Evolutionary conservation across 2,113 vertebrate species (phyloP).

Genomic region (Poicephalus gulielmi): DNA sequence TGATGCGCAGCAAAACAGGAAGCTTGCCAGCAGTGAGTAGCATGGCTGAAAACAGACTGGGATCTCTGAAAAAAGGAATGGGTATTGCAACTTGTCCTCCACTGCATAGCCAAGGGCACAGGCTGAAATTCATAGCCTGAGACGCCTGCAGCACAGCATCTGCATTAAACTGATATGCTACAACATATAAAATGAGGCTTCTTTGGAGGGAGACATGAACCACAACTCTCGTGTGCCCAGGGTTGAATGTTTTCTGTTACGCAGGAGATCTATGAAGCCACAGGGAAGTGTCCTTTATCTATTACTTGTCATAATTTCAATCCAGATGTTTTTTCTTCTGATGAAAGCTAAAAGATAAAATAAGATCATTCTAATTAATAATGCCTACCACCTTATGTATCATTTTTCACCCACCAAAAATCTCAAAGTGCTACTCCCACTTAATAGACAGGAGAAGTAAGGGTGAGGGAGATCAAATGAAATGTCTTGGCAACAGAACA

Average conservation of each 20-base stretch:
- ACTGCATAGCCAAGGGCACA: neutral
- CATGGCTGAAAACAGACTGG: neutral
- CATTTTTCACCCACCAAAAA: neutral
- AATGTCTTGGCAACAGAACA: neutral
- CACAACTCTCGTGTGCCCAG: neutral
- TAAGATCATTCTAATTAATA: neutral
- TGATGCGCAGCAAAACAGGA: neutral
- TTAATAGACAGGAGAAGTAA: neutral
- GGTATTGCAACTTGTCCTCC: neutral
- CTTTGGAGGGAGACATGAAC: rapidly evolving
- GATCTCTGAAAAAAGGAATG: neutral
- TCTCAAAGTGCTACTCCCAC: neutral
- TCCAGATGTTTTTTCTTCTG: neutral
- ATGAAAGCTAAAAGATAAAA: constrained; percentile 10
- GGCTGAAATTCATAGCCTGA: neutral
- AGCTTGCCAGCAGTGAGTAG: neutral
- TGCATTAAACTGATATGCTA: neutral
- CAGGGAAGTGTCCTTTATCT: neutral
- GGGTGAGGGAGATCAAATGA: neutral
- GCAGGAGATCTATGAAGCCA: neutral
- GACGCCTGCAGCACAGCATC: neutral
- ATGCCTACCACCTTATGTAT: neutral
- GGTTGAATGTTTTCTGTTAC: neutral
- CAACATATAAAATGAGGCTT: neutral
- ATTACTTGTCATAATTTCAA: neutral